These are phyloP conservation scores for Calliphora vicina DNA, from an alignment of 1,140 invertebrate species.

Conservation along the genomic window DNA sequence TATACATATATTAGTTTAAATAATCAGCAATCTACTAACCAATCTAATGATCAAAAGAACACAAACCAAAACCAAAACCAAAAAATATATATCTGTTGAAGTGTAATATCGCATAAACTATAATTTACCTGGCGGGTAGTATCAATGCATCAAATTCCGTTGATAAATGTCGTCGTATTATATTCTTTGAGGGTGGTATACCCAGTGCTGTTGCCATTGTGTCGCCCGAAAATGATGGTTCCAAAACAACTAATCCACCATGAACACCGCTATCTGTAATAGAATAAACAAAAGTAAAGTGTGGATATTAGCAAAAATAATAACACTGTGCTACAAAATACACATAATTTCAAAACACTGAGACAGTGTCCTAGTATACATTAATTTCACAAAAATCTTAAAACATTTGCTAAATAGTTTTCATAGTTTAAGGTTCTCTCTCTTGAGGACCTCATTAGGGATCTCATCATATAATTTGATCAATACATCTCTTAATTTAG, in stretches of 20 bases:
- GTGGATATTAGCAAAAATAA: too few species aligned
- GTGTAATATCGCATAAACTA: neutral
- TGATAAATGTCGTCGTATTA: slow-evolving; percentile 88
- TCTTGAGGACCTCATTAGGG: too few species aligned
- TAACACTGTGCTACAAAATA: too few species aligned
- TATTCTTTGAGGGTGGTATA: slow-evolving; percentile 91
- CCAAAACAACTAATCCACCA: slow-evolving; percentile 89
- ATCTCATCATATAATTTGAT: too few species aligned
- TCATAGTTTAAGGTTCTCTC: too few species aligned
- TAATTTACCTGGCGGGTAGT: slow-evolving; percentile 84
- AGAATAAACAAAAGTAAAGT: slow-evolving; percentile 30
- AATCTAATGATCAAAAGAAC: neutral
- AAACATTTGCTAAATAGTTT: too few species aligned
- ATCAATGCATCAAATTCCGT: slow-evolving; percentile 90
- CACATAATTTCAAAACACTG: too few species aligned
- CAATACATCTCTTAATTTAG: too few species aligned
- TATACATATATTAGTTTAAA: neutral
- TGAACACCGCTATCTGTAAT: slow-evolving; percentile 88
- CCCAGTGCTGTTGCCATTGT: slow-evolving; percentile 92
- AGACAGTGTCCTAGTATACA: too few species aligned
- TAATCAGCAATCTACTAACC: neutral
- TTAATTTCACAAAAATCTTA: too few species aligned
- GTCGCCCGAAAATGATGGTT: slow-evolving; percentile 92
- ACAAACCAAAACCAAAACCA: neutral
- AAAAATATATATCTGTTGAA: neutral